Conservation (phyloP, 2,113 vertebrate genomes). For the Daubentonia madagascariensis region DNA sequence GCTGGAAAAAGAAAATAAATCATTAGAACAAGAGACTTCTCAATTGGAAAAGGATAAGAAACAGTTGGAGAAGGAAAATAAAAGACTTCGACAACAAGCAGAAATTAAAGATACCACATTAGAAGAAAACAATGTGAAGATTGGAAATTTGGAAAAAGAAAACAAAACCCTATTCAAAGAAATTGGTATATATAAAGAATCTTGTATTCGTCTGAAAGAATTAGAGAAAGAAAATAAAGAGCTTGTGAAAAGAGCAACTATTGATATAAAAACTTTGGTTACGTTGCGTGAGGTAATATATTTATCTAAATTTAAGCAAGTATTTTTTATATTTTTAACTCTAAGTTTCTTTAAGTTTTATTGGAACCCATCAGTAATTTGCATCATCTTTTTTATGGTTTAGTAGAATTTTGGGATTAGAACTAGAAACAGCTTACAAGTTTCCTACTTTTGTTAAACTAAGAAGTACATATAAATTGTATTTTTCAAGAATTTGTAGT, state of each 20-base stretch:
- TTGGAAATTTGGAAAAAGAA: constrained; percentile 93
- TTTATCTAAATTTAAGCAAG: background rate
- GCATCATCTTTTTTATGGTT: background rate
- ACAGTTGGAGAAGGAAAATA: constrained; percentile 97
- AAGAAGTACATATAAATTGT: background rate
- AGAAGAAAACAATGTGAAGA: constrained; percentile 93
- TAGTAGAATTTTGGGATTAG: constrained; percentile 1
- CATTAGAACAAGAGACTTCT: constrained; percentile 94
- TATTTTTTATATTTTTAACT: constrained; percentile 9
- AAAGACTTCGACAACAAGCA: constrained; percentile 94
- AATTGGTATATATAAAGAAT: constrained; percentile 92
- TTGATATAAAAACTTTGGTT: constrained; percentile 96
- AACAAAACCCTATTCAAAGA: constrained; percentile 94
- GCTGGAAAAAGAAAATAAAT: constrained; percentile 94
- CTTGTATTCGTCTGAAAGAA: constrained; percentile 92
- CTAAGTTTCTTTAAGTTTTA: background rate
- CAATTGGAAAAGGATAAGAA: constrained; percentile 98
- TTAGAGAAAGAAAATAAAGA: constrained; percentile 97
- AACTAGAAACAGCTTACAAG: background rate
- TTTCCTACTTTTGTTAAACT: constrained; percentile 31
- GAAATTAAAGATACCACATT: constrained; percentile 96
- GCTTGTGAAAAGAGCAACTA: constrained; percentile 93
- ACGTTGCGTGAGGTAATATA: constrained; percentile 92
- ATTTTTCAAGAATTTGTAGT: background rate
- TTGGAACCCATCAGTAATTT: background rate